Percentiles rank a stretch among this genome's conserved stretches.
phyloP scores from a whole-genome alignment of 2,888 invertebrate species.

The Callimorpha dominula region DNA sequence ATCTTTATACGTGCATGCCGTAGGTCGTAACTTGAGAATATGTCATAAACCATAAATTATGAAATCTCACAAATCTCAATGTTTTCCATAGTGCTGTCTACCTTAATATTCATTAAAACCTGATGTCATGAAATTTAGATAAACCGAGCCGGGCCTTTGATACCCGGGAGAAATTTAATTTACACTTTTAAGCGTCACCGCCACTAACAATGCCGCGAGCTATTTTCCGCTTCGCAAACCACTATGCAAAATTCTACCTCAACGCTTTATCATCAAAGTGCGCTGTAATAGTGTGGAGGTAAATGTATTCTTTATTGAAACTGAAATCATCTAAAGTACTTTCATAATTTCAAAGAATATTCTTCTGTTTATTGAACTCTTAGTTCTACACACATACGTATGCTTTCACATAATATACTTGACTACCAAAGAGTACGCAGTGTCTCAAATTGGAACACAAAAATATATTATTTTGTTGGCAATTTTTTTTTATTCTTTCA shows the following conservation, averaged over 20 bases:
- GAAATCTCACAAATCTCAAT: constrained; percentile 44
- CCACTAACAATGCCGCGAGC: constrained; percentile 55
- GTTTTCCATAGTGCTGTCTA: constrained; percentile 47
- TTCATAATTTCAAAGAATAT: not conserved
- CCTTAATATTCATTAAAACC: constrained; percentile 73
- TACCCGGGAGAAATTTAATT: constrained; percentile 73
- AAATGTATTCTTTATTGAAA: constrained; percentile 34
- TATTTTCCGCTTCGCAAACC: constrained; percentile 52
- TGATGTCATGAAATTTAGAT: constrained; percentile 74
- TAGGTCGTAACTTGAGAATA: constrained; percentile 6
- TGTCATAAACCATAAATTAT: constrained; percentile 41
- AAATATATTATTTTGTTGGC: too few species aligned
- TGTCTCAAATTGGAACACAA: too few species aligned
- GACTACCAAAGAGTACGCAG: not conserved
- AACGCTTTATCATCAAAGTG: constrained; percentile 28
- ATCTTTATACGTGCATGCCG: constrained; percentile 14
- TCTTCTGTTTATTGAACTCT: too few species aligned
- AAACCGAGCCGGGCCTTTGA: constrained; percentile 63
- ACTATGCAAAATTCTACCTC: constrained; percentile 48
- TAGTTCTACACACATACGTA: not conserved
- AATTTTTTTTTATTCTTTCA: too few species aligned
- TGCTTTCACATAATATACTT: constrained; percentile 13
- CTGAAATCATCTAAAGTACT: not conserved
- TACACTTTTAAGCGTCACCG: constrained; percentile 65
- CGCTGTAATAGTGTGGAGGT: constrained; percentile 21